Evolutionary conservation across 2,113 vertebrate species (phyloP).

Genomic region (Dasypus novemcinctus): DNA sequence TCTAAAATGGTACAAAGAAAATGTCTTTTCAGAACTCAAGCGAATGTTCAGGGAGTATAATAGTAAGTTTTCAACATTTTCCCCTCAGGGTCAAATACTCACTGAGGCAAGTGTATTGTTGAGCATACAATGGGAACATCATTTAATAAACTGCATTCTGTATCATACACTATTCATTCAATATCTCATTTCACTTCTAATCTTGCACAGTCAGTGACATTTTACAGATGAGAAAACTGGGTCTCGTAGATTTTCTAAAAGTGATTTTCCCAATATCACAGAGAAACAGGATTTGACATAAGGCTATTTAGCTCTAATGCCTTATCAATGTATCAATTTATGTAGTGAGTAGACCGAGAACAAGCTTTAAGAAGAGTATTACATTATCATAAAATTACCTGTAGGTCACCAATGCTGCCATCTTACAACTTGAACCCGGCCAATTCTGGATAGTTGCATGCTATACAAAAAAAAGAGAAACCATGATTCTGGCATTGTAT

Average conservation of each 20-base stretch:
- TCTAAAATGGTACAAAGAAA: conserved; percentile 80
- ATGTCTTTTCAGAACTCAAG: conserved; percentile 1
- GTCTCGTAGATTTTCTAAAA: not conserved
- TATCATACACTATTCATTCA: not conserved
- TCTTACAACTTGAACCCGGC: conserved; percentile 91
- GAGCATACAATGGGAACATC: not conserved
- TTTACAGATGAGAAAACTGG: conserved; percentile 8
- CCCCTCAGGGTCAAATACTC: not conserved
- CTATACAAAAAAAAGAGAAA: conserved; percentile 76
- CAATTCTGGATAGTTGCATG: conserved; percentile 90
- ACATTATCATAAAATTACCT: conserved; percentile 82
- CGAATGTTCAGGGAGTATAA: not conserved
- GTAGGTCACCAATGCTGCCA: conserved; percentile 89
- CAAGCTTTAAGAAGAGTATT: not conserved
- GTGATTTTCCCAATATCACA: not conserved
- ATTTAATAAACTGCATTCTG: not conserved
- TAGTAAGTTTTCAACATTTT: not conserved
- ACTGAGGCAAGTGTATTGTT: not conserved
- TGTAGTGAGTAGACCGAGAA: not conserved
- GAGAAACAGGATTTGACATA: not conserved
- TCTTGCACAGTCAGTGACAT: not conserved
- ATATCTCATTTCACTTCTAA: not conserved
- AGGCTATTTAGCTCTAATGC: not conserved
- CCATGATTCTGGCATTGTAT: not conserved
- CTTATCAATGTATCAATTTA: not conserved